Percentiles rank a stretch among this genome's conserved stretches.
These are phyloP conservation scores for Odontomachus brunneus DNA, from an alignment of 1,140 invertebrate species.

Conservation along the genomic window DNA sequence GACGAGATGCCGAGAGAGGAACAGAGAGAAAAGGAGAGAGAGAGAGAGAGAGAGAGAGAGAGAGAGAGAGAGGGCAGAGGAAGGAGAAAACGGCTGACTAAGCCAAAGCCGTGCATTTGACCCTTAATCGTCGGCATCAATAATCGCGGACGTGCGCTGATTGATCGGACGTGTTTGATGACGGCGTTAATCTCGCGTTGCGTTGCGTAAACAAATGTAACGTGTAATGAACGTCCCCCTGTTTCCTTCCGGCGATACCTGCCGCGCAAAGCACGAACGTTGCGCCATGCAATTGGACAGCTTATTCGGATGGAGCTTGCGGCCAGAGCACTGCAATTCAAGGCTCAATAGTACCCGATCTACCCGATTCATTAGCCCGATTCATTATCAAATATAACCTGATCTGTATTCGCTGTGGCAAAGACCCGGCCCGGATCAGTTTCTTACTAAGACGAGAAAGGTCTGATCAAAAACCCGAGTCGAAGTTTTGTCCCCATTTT, in stretches of 20 bases:
- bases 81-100: neutral
- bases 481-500: too few species aligned
- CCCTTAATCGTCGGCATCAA: slow-evolving; percentile 34
- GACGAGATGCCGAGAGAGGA: neutral
- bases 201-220: slow-evolving; percentile 32
- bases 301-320: slow-evolving; percentile 8
- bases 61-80: neutral
- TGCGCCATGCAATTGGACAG: neutral
- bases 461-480: too few species aligned
- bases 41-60: neutral
- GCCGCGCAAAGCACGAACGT: neutral
- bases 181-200: slow-evolving; percentile 4
- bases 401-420: too few species aligned
- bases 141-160: slow-evolving; percentile 21
- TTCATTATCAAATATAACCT: too few species aligned
- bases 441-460: too few species aligned
- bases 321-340: too few species aligned
- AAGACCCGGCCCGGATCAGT: too few species aligned
- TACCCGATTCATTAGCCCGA: too few species aligned
- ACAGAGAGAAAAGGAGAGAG: neutral
- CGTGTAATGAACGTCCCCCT: slow-evolving; percentile 21
- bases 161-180: slow-evolving; percentile 13
- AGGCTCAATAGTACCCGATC: too few species aligned
- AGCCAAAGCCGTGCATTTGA: slow-evolving; percentile 7
- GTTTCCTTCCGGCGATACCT: neutral